Base-by-base conservation (phyloP, 2,113 vertebrate species). In the Tragelaphus buxtoni region DNA sequence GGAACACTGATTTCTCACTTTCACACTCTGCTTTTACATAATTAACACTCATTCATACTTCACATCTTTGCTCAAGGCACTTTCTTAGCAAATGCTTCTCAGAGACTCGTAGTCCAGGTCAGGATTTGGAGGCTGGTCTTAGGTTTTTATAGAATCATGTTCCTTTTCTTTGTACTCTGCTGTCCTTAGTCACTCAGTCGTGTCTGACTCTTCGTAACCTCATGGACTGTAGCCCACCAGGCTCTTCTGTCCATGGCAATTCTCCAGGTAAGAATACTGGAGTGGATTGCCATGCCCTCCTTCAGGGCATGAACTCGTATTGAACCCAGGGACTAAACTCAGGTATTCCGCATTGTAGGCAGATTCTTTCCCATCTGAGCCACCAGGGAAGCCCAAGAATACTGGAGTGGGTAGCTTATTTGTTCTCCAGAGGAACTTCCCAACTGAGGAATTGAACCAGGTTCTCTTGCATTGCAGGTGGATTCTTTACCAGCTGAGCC, bases 61-160 rank as follows among this genome's bases (percentile, higher is more conserved):
- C 24, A 7, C 9, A 82, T n/a, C 13, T 83, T 16, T 80, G 53
- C 39, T 74, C 26, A 53, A n/a, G 13, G 45, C 6, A 30, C 49
- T 60, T 85, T 65, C 58, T 90, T 45, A 87, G 53, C 18, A 74
- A 91, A 81, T 20, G 55, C 22, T 82, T 87, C 72, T 61, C 16
- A 79, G 28, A 61, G 2, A 69, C 5, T 11, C 3, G 3, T 0
- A 74, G 30, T n/a, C 7, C 65, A 88, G 42, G 26, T 88, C 49
- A 77, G 42, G 20, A 20, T n/a, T 81, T 18, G n/a, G 74, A 11
- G 32, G 20, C 22, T 60, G n/a, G 5, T 24, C 14, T 72, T 72
- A 69, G 1, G n/a, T 2, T 83, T 81, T 69, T 55, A 2, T 20
- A 72, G 35, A 86, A 47, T 45, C 7, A 9, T n/a, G 16, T 24